Base-by-base conservation (phyloP, 2,888 invertebrate species). In the Balanococcus diminutus region DNA sequence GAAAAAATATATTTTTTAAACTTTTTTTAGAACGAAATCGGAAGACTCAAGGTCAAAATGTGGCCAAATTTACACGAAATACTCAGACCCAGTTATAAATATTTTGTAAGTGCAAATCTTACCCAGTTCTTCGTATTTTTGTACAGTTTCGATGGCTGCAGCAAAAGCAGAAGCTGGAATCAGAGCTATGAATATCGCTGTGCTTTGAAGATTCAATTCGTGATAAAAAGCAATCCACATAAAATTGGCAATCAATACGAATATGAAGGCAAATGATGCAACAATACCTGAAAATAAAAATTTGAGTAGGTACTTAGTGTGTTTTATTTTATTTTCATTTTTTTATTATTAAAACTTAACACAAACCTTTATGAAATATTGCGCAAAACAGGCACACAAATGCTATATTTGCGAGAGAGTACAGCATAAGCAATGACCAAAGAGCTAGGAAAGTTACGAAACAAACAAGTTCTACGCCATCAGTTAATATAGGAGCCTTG, bases 351-450 rank as follows among this genome's bases (percentile, higher is more conserved):
- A 36, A 36, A 36, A 36, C 8, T 36, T 11, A 19, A 19, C n/a
- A 19, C 51, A n/a, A 51, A 83, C 84, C 32, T 19, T 19, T 36
- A 22, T 84, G 72, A 67, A 84, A 84, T 25, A 84, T 84, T 9
- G 84, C 61, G 31, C 61, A 61, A 39, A 84, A 84, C 8, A 61
- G n/a, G 19, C 51, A 84, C 22, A 56, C 32, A 25, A 67, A 84
- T n/a, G 84, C 9, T n/a, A 84, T 67, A 36, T 84, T 72, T 16
- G 84, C 56, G 9, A 67, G 32, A 25, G 25, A 39, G 25, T 67
- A 84, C 16, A 84, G 31, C 56, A 84, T 32, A 6, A 84, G 28
- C 22, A 31, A 11, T 16, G 22, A 22, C 61, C 67, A 84, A 16
- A 84, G 16, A 19, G 32, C 61, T 19, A 42, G 5, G 19, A 61